Percentiles rank a stretch among this genome's conserved stretches.
Conservation (phyloP, 1,140 invertebrate genomes). For the Pachypeltis micranthus region DNA sequence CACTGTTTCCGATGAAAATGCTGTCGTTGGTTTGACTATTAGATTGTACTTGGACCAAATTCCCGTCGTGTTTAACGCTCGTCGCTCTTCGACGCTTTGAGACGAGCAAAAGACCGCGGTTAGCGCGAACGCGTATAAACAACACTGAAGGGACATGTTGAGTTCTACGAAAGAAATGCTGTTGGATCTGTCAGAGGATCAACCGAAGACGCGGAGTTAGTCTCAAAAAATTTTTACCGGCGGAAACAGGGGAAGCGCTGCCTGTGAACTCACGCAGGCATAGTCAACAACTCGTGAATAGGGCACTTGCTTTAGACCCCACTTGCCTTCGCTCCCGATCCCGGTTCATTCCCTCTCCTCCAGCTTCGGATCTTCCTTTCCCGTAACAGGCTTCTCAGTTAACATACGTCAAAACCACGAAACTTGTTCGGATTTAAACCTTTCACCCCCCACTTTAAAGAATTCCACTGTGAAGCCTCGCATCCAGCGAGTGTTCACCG, state of each 20-base stretch:
- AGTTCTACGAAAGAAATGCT: no score
- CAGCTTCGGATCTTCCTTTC: background rate
- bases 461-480: no score
- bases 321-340: background rate
- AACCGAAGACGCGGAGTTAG: no score
- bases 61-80: conserved; percentile 12
- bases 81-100: background rate
- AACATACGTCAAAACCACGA: no score
- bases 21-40: conserved; percentile 8
- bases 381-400: background rate
- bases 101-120: background rate
- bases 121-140: no score
- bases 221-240: background rate
- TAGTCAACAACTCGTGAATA: conserved; percentile 3
- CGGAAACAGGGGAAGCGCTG: no score
- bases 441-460: no score
- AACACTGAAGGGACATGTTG: background rate
- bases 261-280: conserved; percentile 5
- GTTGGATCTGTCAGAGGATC: no score
- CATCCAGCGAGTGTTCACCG: no score
- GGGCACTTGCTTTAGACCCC: conserved; percentile 7
- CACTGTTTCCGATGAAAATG: background rate
- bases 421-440: no score
- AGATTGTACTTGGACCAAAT: conserved; percentile 17
- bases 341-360: background rate